A percentile compares a stretch with the other conserved stretches of the same genome.
These are phyloP conservation scores for Cyprinodon diabolis DNA, from an alignment of 2,797 vertebrate species.

Conservation along the genomic window DNA sequence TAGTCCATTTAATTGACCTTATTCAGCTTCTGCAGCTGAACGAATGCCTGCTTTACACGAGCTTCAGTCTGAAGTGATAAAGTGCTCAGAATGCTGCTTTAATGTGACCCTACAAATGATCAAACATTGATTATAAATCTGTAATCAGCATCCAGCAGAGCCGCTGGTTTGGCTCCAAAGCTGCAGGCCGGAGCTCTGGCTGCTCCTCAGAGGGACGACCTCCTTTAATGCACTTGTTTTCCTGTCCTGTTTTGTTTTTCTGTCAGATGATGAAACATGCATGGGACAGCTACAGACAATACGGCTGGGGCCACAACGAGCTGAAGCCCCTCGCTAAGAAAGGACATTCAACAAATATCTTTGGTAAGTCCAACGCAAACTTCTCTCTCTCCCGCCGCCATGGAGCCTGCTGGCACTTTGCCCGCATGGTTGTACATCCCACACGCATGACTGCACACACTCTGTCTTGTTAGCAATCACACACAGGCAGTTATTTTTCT, in stretches of 20 bases:
- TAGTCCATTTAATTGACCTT: too few relatives aligned
- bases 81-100: not conserved
- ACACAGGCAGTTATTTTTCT: conserved; percentile 1
- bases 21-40: not conserved
- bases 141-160: not conserved
- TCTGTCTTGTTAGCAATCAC: conserved; percentile 1
- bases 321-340: conserved; percentile 98
- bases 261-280: conserved; percentile 98
- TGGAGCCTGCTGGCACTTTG: conserved; percentile 23
- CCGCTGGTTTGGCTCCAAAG: not conserved
- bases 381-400: conserved; percentile 5
- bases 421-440: conserved; percentile 36
- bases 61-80: not conserved
- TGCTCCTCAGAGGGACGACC: too few relatives aligned
- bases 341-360: conserved; percentile 99
- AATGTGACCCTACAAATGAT: not conserved
- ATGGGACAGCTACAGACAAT: conserved; percentile 96
- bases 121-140: not conserved
- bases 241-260: conserved; percentile 4
- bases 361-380: conserved; percentile 85
- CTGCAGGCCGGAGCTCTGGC: not conserved
- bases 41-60: not conserved
- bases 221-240: conserved; percentile 2
- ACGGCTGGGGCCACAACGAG: conserved; percentile 99
- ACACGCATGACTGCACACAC: conserved; percentile 20